Percentiles rank a stretch among this genome's conserved stretches.
phyloP scores from a whole-genome alignment of 2,113 vertebrate species.

The Gambusia affinis region DNA sequence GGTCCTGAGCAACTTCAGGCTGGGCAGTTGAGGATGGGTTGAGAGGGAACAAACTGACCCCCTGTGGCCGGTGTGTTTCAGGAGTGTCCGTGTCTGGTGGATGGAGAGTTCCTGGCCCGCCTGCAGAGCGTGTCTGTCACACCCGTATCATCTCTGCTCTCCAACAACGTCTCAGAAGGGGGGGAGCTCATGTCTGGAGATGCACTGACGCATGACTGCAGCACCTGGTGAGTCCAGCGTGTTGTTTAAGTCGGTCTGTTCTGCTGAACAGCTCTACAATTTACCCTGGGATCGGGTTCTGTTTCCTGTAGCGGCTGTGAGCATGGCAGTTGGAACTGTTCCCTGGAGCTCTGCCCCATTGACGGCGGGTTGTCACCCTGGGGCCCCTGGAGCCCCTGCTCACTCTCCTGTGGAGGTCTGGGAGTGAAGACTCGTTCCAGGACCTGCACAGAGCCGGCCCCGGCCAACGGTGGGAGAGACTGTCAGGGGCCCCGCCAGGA shows the following conservation, averaged over 20 bases:
- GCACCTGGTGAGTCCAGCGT: conserved; percentile 78
- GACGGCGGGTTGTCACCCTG: conserved; percentile 78
- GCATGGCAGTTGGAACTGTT: conserved; percentile 83
- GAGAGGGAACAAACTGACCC: background rate
- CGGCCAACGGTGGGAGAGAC: conserved; percentile 72
- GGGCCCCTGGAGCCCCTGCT: conserved; percentile 85
- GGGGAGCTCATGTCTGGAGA: conserved; percentile 80
- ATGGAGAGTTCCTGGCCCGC: conserved; percentile 66
- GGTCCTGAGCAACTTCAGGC: conserved; percentile 19
- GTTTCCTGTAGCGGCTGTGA: conserved; percentile 75
- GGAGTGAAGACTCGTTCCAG: conserved; percentile 82
- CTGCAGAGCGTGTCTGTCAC: conserved; percentile 61
- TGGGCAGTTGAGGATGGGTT: background rate
- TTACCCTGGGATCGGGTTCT: background rate
- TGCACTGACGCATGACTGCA: conserved; percentile 77
- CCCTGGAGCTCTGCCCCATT: conserved; percentile 71
- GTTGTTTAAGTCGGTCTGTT: too few species aligned
- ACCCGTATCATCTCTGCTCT: conserved; percentile 19
- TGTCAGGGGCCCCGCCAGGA: conserved; percentile 81
- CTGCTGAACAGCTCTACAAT: background rate
- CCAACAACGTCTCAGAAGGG: conserved; percentile 71
- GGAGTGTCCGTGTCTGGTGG: conserved; percentile 88
- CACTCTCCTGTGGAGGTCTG: conserved; percentile 84
- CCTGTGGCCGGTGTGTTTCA: conserved; percentile 47
- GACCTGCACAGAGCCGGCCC: conserved; percentile 74